Evolutionary conservation across 2,888 invertebrate genomes (phyloP), one percentile per base, ranked within the genome.

Genomic region (Baccha elongata): DNA sequence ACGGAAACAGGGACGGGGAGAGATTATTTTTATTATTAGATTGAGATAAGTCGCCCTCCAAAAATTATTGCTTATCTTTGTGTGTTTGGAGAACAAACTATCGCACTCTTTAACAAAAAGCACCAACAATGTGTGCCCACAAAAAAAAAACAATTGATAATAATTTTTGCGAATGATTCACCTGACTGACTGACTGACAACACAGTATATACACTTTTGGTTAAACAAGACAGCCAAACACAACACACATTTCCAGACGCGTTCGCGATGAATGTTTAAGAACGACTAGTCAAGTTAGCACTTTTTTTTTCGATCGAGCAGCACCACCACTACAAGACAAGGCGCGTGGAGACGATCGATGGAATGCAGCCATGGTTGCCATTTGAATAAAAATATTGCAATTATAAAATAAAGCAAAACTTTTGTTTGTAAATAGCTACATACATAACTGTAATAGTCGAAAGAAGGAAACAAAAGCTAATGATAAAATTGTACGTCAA

Each of bases 151-250:
- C 15, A n/a, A 19, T 44, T 40, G 19, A 23, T 65, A 48, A 40
- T n/a, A 23, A 23, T 7, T 42, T 67, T 80, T 11, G 64, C 50
- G n/a, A 58, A 58, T 76, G 75, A 81, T 60, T 81, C 74, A 80
- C 69, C 64, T 68, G 62, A 11, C 7, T 13, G n/a, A n/a, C n/a
- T n/a, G n/a, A n/a, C n/a, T n/a, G n/a, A n/a, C n/a, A n/a, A 8
- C 42, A 37, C 46, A 17, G 15, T 6, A n/a, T 35, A 42, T 11
- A 15, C 11, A 19, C 3, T 5, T 7, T n/a, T 11, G 8, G 37
- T 26, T 17, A 26, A 26, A 26, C 5, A n/a, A 40, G 13, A 3
- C 3, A 40, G 4, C n/a, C 37, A n/a, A n/a, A n/a, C n/a, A 40
- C 37, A 13, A 40, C 6, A 17, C 29, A 60, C 60, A 60, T 60